These are phyloP conservation scores for Anthophora plumipes DNA, from an alignment of 2,888 invertebrate species.

Conservation along the genomic window DNA sequence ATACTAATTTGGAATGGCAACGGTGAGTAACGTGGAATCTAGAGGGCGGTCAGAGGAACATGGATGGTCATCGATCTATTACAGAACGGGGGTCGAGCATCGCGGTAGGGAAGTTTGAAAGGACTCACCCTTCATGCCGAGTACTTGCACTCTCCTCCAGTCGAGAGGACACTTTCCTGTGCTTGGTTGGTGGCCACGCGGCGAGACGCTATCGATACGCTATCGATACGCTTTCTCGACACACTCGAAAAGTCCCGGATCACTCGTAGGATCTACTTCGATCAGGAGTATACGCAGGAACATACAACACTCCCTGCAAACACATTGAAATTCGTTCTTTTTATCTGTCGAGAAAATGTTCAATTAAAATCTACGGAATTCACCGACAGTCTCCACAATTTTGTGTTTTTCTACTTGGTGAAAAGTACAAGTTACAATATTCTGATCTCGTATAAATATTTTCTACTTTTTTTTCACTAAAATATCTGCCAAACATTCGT, in stretches of 20 bases:
- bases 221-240: slow-evolving; percentile 42
- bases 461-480: neutral
- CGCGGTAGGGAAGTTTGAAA: slow-evolving; percentile 24
- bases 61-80: slow-evolving; percentile 14
- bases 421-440: neutral
- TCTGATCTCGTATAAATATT: neutral
- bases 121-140: slow-evolving; percentile 60
- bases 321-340: neutral
- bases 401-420: neutral
- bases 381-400: neutral
- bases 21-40: no score
- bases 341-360: neutral
- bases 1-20: no score
- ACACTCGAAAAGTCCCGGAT: slow-evolving; percentile 31
- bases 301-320: slow-evolving; percentile 45
- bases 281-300: slow-evolving; percentile 51
- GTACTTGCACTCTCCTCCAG: slow-evolving; percentile 54
- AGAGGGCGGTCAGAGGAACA: neutral
- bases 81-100: neutral
- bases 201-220: slow-evolving; percentile 42
- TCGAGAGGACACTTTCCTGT: slow-evolving; percentile 51
- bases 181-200: slow-evolving; percentile 21
- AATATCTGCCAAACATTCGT: no score
- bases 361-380: no score
- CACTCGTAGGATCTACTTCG: slow-evolving; percentile 35